Evolutionary conservation across 2,888 invertebrate genomes (phyloP).

Genomic region (Erpobdella octoculata): DNA sequence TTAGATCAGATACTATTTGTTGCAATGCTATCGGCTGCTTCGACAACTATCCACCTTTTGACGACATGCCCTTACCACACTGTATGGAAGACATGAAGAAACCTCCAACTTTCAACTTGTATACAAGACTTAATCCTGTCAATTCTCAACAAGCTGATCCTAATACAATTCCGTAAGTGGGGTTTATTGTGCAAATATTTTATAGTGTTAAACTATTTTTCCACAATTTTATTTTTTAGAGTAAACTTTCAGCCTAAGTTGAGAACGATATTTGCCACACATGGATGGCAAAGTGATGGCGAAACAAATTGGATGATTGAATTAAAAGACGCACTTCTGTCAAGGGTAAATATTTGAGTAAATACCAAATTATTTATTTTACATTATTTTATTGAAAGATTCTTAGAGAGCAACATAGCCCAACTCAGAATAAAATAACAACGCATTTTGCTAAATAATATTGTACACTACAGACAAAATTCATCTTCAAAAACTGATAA

Average conservation of each 20-base stretch:
- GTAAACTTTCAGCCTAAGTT: neutral
- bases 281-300: conserved; percentile 30
- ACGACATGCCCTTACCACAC: conserved; percentile 16
- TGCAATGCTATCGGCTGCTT: conserved; percentile 14
- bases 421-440: no score
- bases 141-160: neutral
- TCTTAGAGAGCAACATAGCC: no score
- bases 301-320: conserved; percentile 26
- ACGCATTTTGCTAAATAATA: no score
- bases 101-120: neutral
- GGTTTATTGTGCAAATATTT: no score
- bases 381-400: no score
- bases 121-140: conserved; percentile 13
- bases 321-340: conserved; percentile 26
- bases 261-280: conserved; percentile 28
- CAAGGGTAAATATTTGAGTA: neutral
- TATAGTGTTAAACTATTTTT: no score
- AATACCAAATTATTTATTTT: no score
- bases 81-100: conserved; percentile 8
- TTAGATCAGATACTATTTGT: conserved; percentile 7
- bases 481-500: no score
- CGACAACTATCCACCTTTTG: neutral
- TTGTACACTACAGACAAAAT: no score
- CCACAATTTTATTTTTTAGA: no score
- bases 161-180: conserved; percentile 11